Conservation (phyloP, 53 echinoderm and acorn worm genomes). For the Mesocentrotus franciscanus region DNA sequence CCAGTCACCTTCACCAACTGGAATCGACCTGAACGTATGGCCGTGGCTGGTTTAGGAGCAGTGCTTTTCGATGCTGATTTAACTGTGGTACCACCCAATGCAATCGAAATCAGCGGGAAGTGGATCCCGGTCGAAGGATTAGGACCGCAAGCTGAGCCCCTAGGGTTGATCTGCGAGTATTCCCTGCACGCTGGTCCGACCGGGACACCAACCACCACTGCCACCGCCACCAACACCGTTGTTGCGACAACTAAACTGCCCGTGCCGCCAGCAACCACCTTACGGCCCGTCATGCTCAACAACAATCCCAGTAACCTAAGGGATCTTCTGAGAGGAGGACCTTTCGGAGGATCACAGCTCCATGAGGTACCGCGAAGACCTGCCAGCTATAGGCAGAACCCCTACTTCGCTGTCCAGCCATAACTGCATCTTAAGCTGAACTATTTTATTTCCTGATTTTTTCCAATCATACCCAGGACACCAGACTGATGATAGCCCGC, state of each 20-base stretch:
- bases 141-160: not conserved
- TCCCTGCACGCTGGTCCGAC: not conserved
- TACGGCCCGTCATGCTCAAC: not conserved
- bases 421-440: not conserved
- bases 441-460: not conserved
- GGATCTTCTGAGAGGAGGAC: not conserved
- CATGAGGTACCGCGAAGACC: constrained; percentile 20
- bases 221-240: not conserved
- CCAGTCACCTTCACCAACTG: not conserved
- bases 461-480: too few relatives aligned
- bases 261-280: not conserved
- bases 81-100: not conserved
- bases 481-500: too few relatives aligned
- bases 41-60: not conserved
- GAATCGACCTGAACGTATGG: not conserved
- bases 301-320: not conserved
- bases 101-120: not conserved
- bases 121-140: not conserved
- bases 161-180: not conserved
- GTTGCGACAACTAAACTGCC: not conserved
- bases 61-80: constrained; percentile 38
- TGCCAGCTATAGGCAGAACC: not conserved
- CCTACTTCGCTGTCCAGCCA: constrained; percentile 25
- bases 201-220: not conserved
- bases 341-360: constrained; percentile 44